These are phyloP conservation scores for Drosophila niveifrons DNA, from an alignment of 2,888 invertebrate species.

Conservation along the genomic window DNA sequence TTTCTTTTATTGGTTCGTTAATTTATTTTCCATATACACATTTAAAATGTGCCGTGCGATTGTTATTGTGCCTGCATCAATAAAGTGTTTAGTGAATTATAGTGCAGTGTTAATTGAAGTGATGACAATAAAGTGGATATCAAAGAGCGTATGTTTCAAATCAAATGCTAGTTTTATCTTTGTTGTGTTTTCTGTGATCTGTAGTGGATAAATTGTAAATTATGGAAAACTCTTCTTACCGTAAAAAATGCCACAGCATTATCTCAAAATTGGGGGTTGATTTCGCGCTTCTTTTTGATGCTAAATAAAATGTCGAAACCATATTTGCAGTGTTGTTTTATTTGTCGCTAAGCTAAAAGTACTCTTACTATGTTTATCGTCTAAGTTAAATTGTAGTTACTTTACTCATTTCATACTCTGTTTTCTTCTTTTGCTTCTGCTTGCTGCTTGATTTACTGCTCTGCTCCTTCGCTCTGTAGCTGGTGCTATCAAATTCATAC, in stretches of 20 bases:
- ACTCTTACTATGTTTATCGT: background rate
- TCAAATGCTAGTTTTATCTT: background rate
- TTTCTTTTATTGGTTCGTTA: slow-evolving; percentile 29
- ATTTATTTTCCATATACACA: slow-evolving; percentile 7
- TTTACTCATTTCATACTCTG: slow-evolving; percentile 31
- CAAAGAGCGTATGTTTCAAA: background rate
- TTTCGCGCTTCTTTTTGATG: slow-evolving; percentile 21
- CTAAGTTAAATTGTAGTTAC: slow-evolving; percentile 16
- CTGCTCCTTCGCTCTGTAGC: slow-evolving; percentile 10
- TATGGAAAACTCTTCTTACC: background rate
- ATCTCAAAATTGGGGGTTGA: slow-evolving; percentile 4
- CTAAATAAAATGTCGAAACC: slow-evolving; percentile 45
- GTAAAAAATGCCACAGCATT: background rate
- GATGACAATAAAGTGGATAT: background rate
- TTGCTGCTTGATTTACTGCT: slow-evolving; percentile 12
- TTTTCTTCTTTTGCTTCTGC: slow-evolving; percentile 18
- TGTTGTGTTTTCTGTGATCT: slow-evolving; percentile 3
- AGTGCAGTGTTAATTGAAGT: background rate
- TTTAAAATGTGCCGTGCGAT: slow-evolving; percentile 6
- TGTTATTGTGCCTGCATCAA: slow-evolving; percentile 3
- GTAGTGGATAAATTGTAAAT: background rate
- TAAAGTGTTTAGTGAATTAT: background rate
- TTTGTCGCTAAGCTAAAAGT: slow-evolving; percentile 27
- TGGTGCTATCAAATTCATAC: slow-evolving; percentile 84
- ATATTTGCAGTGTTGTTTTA: slow-evolving; percentile 55